These are phyloP conservation scores for Cercopithecus mona DNA, from an alignment of 2,113 vertebrate species.

Conservation along the genomic window DNA sequence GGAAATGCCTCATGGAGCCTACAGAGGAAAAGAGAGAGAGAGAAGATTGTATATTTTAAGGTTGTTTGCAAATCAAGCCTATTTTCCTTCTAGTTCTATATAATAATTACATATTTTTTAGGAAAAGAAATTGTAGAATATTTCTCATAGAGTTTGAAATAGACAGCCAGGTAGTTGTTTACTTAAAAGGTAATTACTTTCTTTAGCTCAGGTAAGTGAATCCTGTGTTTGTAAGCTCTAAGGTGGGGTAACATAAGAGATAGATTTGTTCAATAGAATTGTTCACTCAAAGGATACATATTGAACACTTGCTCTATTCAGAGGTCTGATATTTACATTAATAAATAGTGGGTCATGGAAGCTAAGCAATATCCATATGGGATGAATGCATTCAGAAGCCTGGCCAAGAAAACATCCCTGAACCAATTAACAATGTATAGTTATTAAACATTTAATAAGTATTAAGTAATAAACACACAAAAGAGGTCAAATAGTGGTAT, in stretches of 20 bases:
- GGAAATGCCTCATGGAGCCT: slow-evolving; percentile 45
- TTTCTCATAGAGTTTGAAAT: neutral
- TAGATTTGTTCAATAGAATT: neutral
- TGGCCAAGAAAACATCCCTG: neutral
- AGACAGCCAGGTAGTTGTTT: neutral
- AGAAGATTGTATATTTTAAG: neutral
- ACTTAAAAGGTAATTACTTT: neutral
- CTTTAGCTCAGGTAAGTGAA: neutral
- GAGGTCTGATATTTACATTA: neutral
- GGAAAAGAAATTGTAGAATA: slow-evolving; percentile 34
- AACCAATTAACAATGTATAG: neutral
- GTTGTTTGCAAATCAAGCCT: slow-evolving; percentile 60
- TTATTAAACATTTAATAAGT: neutral
- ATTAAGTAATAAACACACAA: neutral
- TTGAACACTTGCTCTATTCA: neutral
- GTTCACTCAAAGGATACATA: neutral
- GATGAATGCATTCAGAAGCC: neutral
- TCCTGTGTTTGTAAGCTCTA: neutral
- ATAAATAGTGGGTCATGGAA: neutral
- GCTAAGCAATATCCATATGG: neutral
- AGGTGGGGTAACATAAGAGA: neutral
- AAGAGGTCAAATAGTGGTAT: neutral
- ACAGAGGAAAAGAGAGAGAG: neutral
- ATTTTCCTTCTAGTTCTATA: slow-evolving; percentile 22
- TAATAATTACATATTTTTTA: slow-evolving; percentile 35